Base-by-base conservation (phyloP, 2,113 vertebrate species). In the Acrocephalus kingi region DNA sequence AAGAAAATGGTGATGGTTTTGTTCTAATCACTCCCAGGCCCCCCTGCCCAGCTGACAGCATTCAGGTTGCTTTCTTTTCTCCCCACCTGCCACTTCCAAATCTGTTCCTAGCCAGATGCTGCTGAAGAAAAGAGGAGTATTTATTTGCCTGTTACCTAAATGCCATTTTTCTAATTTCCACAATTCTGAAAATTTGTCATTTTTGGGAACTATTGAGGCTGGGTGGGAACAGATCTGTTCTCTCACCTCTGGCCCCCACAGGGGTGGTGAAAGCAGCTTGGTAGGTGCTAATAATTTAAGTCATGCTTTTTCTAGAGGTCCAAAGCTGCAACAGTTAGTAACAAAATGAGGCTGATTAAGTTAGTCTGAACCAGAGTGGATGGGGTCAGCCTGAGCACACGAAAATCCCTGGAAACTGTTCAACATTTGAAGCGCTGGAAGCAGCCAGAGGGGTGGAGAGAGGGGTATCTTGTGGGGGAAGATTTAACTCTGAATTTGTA, bases 81-180 rank as follows among this genome's bases (percentile, higher is more conserved):
- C 61, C 35, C 33, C 45, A 41, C 84, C 59, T 93, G 76, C 52
- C 52, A 35, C 52, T 82, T 81, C 78, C 69, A 84, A 64, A 76
- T 41, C 59, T 67, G 49, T 58, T 64, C 78, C 76, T 33, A 73
- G 49, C 59, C 81, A 92, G 86, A 69, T 6, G 27, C 79, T 2
- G 8, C 67, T 33, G 63, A 83, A 79, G 66, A 74, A 86, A 78
- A 84, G 62, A 83, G 66, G 84, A 89, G 92, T 81, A 55, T 91
- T 91, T 77, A 55, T 91, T 91, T 77, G 54, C 55, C 66, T 94
- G 45, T 15, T 54, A 66, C 67, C 67, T 71, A 93, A 95, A 91
- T 83, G 82, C 41, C 87, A 81, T 35, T 96, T 94, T 89, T 63
- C 92, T 86, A 39, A 95, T 93, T 96, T 83, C 66, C 89, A 80